phyloP scores from a whole-genome alignment of 2,888 invertebrate genomes.

The Epicampocera succincta region DNA sequence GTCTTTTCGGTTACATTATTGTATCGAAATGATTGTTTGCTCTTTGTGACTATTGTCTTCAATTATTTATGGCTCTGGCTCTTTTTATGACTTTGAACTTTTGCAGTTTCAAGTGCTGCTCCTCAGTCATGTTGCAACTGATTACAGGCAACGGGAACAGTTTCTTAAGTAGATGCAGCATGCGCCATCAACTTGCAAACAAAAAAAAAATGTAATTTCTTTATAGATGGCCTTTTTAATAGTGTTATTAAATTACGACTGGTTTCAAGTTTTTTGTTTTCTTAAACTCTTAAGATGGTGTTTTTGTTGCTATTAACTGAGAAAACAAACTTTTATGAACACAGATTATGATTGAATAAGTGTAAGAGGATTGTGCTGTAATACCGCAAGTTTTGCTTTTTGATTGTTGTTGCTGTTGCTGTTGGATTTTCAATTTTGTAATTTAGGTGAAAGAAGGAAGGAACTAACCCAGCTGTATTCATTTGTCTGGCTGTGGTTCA shows the following conservation, averaged over 20 bases:
- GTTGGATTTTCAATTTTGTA: constrained; percentile 48
- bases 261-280: constrained; percentile 26
- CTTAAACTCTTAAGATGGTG: constrained; percentile 1
- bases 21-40: constrained; percentile 35
- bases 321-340: constrained; percentile 47
- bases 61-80: constrained; percentile 49
- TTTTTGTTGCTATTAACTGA: constrained; percentile 15
- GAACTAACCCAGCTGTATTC: constrained; percentile 49
- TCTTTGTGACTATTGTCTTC: constrained; percentile 41
- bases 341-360: constrained; percentile 48
- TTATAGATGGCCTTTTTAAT: constrained; percentile 29
- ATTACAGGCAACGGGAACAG: constrained; percentile 35
- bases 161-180: neutral
- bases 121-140: constrained; percentile 35
- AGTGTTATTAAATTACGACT: constrained; percentile 42
- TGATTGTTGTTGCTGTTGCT: neutral
- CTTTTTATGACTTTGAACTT: constrained; percentile 62
- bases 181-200: constrained; percentile 35
- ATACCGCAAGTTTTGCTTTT: neutral
- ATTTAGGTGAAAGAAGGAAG: constrained; percentile 72
- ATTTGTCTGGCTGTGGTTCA: constrained; percentile 20
- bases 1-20: constrained; percentile 43
- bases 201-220: constrained; percentile 26
- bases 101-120: constrained; percentile 48
- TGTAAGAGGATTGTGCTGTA: constrained; percentile 53